These are phyloP conservation scores for Ruditapes philippinarum DNA, from an alignment of 1,140 invertebrate genomes.

Conservation along the genomic window DNA sequence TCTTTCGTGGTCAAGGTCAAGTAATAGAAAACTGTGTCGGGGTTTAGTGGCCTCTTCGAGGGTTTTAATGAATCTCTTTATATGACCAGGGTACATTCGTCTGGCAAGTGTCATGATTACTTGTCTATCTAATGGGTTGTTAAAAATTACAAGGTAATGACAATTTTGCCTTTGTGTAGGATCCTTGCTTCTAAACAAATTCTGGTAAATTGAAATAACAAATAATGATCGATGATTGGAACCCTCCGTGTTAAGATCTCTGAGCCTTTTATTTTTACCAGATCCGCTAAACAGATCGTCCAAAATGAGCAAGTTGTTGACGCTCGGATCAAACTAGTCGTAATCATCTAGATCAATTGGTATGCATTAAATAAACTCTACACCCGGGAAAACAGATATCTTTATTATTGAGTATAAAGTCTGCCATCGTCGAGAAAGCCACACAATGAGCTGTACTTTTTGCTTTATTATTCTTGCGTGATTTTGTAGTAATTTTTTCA, in stretches of 20 bases:
- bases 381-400: neutral
- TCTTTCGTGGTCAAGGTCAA: constrained; percentile 56
- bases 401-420: neutral
- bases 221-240: constrained; percentile 53
- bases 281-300: constrained; percentile 45
- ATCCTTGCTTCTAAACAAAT: constrained; percentile 60
- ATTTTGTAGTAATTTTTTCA: neutral
- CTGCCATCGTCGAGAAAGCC: constrained; percentile 42
- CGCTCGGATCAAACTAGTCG: neutral
- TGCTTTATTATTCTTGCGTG: neutral
- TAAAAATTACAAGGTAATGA: constrained; percentile 57
- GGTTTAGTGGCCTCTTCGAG: constrained; percentile 5
- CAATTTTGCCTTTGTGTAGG: constrained; percentile 51
- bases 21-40: constrained; percentile 44
- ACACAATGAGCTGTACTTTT: neutral
- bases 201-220: constrained; percentile 46
- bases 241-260: constrained; percentile 19
- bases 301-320: neutral
- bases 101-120: constrained; percentile 53
- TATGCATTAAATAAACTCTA: constrained; percentile 23
- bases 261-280: constrained; percentile 48
- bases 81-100: constrained; percentile 67
- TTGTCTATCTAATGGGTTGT: constrained; percentile 62
- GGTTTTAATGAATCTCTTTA: neutral
- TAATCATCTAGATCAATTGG: neutral